Conservation (phyloP, 2,797 vertebrate genomes). For the Epinephelus awoara region DNA sequence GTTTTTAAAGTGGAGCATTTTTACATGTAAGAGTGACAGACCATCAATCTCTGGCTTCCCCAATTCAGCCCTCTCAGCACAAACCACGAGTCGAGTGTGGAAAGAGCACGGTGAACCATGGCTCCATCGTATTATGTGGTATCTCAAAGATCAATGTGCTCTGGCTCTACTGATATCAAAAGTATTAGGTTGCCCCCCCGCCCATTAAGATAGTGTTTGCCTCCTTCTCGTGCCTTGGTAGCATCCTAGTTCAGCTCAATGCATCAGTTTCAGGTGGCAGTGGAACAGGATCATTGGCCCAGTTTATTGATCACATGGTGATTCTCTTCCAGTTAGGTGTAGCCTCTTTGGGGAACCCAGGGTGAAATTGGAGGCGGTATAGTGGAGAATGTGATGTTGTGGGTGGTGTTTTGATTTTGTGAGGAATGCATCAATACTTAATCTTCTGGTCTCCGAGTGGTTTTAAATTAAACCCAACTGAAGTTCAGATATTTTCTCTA, state of each 20-base stretch:
- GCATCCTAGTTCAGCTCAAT: slow-evolving; percentile 28
- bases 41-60: neutral
- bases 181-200: slow-evolving; percentile 58
- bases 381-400: slow-evolving; percentile 31
- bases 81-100: slow-evolving; percentile 12
- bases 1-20: slow-evolving; percentile 2
- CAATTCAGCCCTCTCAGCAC: slow-evolving; percentile 28
- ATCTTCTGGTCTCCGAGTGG: slow-evolving; percentile 29
- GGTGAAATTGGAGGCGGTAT: slow-evolving; percentile 50
- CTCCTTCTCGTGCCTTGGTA: slow-evolving; percentile 44
- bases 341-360: slow-evolving; percentile 47
- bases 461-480: slow-evolving; percentile 20
- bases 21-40: neutral
- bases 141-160: slow-evolving; percentile 51
- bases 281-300: slow-evolving; percentile 49
- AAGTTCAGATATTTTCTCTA: slow-evolving; percentile 4
- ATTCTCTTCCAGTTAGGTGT: slow-evolving; percentile 48
- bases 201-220: slow-evolving; percentile 46
- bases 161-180: slow-evolving; percentile 46
- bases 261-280: slow-evolving; percentile 57
- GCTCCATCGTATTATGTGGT: slow-evolving; percentile 50
- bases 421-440: slow-evolving; percentile 30
- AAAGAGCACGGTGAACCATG: slow-evolving; percentile 12
- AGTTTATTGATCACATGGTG: slow-evolving; percentile 65
- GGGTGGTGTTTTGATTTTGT: slow-evolving; percentile 50